These are phyloP conservation scores for Sebastes glaucus DNA, from an alignment of 2,797 vertebrate species.

Conservation along the genomic window DNA sequence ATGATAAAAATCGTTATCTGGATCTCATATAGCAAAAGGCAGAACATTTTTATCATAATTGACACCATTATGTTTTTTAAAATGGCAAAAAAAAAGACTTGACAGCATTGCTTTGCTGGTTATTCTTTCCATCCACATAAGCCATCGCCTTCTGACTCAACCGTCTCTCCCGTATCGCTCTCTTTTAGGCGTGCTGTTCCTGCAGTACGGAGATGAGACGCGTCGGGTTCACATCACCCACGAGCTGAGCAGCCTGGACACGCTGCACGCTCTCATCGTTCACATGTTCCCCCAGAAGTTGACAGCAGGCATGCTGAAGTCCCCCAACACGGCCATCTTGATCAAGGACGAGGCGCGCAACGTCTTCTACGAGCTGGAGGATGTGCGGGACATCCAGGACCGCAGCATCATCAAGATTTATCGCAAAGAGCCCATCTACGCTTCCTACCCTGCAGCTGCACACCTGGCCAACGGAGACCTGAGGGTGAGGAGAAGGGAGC, in stretches of 20 bases:
- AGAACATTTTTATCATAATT: conserved; percentile 15
- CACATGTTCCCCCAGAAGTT: conserved; percentile 99
- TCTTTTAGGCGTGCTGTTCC: conserved; percentile 92
- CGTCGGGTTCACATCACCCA: conserved; percentile 98
- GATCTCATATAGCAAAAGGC: neutral
- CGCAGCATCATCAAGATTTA: conserved; percentile 99
- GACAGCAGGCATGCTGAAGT: conserved; percentile 98
- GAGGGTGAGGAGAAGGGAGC: conserved; percentile 84
- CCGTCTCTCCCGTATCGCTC: neutral
- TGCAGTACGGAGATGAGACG: conserved; percentile 98
- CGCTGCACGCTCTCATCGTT: conserved; percentile 95
- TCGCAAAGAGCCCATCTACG: conserved; percentile 96
- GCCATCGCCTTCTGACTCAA: neutral
- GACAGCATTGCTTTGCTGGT: conserved; percentile 4
- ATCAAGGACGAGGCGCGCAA: conserved; percentile 98
- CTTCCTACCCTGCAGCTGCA: conserved; percentile 90
- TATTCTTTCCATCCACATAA: conserved; percentile 7
- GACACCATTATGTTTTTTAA: neutral
- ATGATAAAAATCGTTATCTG: neutral
- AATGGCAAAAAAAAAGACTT: neutral
- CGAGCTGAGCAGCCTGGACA: conserved; percentile 98
- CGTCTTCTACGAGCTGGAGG: conserved; percentile 98
- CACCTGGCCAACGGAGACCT: conserved; percentile 97
- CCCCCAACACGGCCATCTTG: conserved; percentile 96
- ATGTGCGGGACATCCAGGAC: conserved; percentile 97